Evolutionary conservation across 2,888 invertebrate genomes (phyloP), one percentile per base, ranked within the genome.

Genomic region (Drosophila algonquin): DNA sequence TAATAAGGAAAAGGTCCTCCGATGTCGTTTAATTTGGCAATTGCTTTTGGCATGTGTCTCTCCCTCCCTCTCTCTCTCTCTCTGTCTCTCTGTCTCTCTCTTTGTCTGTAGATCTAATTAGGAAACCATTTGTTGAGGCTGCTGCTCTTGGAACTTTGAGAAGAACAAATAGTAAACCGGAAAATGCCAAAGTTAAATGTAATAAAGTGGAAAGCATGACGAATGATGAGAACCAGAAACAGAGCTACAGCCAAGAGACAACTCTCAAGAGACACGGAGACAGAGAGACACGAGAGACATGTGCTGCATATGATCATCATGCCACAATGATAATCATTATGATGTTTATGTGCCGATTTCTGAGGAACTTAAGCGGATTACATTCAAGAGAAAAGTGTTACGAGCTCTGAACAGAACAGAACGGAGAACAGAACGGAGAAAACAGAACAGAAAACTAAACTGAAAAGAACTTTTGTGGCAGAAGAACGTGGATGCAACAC

Each of bases 301-400:
- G 40, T 40, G 35, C 35, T 40, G 35, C 35, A 60, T 27, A 64
- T 54, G 56, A 30, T 56, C 24, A 54, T 53, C 45, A 30, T 45
- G 48, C 48, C 16, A 51, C 27, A 16, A 73, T 80, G 52, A 55
- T 59, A 57, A 54, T 75, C 58, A 82, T 82, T 48, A 75, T 81
- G 71, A 75, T 65, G 77, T 75, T 80, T 75, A 82, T 85, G 86
- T 84, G 81, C 89, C 75, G 87, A 87, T 84, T 84, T 89, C 87
- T 73, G 61, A 68, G 78, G 84, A 84, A 84, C 81, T 78, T 84
- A 84, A 84, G 83, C 89, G 84, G 83, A 87, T 84, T 84, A 75
- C 24, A 61, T 27, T 21, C 61, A 56, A 59, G 58, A 53, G 63
- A 80, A 84, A 89, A 84, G 84, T 87, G 89, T 87, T 84, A 89